A percentile compares a stretch with the other conserved stretches of the same genome.
Conservation (phyloP, 2,888 invertebrate species). For the Uloborus plumipes region DNA sequence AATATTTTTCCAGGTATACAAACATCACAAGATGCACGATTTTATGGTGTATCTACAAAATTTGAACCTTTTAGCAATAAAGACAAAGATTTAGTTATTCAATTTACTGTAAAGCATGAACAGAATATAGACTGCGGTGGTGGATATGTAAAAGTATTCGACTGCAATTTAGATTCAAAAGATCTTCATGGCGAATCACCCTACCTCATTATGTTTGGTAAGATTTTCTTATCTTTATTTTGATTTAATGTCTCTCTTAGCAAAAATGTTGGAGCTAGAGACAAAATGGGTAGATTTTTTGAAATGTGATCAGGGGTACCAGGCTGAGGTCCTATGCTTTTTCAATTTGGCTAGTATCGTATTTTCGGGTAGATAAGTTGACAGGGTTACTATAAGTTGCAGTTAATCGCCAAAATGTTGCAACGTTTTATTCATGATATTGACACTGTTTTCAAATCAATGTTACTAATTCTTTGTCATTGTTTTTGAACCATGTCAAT, state of each 20-base stretch:
- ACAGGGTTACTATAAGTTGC: too few relatives aligned
- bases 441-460: too few relatives aligned
- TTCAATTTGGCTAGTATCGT: too few relatives aligned
- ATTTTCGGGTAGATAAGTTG: too few relatives aligned
- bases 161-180: conserved; percentile 89
- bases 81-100: conserved; percentile 90
- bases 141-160: conserved; percentile 89
- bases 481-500: too few relatives aligned
- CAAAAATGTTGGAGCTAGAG: too few relatives aligned
- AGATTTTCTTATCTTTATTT: conserved; percentile 66
- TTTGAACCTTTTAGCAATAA: conserved; percentile 93
- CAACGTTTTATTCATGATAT: too few relatives aligned
- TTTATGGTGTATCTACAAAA: conserved; percentile 95
- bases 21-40: conserved; percentile 96
- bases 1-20: conserved; percentile 81
- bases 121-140: conserved; percentile 99
- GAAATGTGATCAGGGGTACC: too few relatives aligned
- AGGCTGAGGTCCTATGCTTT: too few relatives aligned
- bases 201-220: conserved; percentile 97
- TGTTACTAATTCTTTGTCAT: too few relatives aligned
- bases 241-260: not conserved
- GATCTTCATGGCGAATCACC: conserved; percentile 98
- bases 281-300: too few relatives aligned
- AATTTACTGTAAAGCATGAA: conserved; percentile 98
- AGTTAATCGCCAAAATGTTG: too few relatives aligned